Base-by-base conservation (phyloP, 2,888 invertebrate species). In the Meliscaeva auricollis region DNA sequence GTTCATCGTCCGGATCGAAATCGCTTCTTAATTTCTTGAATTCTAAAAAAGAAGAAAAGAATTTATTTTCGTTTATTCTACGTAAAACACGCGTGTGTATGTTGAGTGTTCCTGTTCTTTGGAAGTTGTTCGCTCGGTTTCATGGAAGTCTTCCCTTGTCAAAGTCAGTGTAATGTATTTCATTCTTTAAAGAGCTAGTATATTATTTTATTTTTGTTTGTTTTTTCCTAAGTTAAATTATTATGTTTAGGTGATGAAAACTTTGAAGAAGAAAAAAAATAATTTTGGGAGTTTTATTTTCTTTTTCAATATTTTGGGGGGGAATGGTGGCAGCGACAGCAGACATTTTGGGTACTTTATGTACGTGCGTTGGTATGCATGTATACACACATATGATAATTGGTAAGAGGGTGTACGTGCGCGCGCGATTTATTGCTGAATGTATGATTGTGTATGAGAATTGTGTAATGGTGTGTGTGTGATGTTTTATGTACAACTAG, bases 101-200 rank as follows among this genome's bases (percentile, higher is more conserved):
- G 68, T 84, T 75, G 73, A 70, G 68, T 72, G 58, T 48, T 77
- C 11, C n/a, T 46, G 41, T 58, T 72, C 60, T 38, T 48, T 54
- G 54, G 30, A 46, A 52, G 69, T 41, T 32, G 54, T 56, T 38
- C 74, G 69, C 62, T 85, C 85, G 85, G 85, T 85, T 85, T 85
- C 85, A 85, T 85, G 85, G 85, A 85, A 73, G 85, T 81, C 81
- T 77, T 85, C 81, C 85, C 81, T 50, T 80, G 69, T 50, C 85
- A 72, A 85, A 85, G 81, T 73, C 73, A 81, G 77, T 81, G 85
- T 85, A 81, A 85, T 73, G 68, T 85, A 85, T 76, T 76, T 68
- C n/a, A n/a, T n/a, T n/a, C n/a, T 56, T 69, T 15, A 72, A 46
- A 30, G 22, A 66, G 9, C 41, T n/a, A n/a, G n/a, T n/a, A 4